phyloP scores from a whole-genome alignment of 2,797 vertebrate genomes.

The Avahi laniger region DNA sequence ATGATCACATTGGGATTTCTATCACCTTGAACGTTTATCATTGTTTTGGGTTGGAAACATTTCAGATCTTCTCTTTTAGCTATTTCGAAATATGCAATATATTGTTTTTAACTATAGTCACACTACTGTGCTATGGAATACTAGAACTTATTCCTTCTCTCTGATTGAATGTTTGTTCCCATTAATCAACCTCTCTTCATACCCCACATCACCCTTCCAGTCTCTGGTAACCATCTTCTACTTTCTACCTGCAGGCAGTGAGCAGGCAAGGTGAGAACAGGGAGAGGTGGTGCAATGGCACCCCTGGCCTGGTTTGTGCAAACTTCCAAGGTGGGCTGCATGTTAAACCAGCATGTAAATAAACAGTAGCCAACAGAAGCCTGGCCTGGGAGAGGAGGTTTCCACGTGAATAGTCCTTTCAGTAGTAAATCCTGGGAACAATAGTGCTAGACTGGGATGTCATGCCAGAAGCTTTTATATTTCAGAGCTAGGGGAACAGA shows the following conservation, averaged over 20 bases:
- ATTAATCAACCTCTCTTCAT: neutral
- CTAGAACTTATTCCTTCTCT: neutral
- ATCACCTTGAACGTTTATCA: neutral
- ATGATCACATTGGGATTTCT: neutral
- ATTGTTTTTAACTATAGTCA: neutral
- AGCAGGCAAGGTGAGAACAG: neutral
- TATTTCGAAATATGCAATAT: neutral
- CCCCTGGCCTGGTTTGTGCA: neutral
- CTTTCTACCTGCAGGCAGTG: neutral
- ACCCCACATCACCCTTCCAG: neutral
- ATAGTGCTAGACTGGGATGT: neutral
- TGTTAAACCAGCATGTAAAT: neutral
- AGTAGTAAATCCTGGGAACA: slow-evolving; percentile 57
- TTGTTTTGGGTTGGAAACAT: neutral
- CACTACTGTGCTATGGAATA: neutral
- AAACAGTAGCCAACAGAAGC: neutral
- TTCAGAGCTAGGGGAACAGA: slow-evolving; percentile 8
- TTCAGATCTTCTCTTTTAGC: neutral
- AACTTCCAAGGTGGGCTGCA: neutral
- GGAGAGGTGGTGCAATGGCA: neutral
- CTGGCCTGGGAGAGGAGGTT: neutral
- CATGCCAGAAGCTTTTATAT: slow-evolving; percentile 8
- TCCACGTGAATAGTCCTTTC: slow-evolving; percentile 11
- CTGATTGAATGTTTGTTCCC: neutral
- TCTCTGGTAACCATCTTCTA: neutral